These are phyloP conservation scores for Podotricha telesiphe DNA, from an alignment of 2,888 invertebrate genomes.

Conservation along the genomic window DNA sequence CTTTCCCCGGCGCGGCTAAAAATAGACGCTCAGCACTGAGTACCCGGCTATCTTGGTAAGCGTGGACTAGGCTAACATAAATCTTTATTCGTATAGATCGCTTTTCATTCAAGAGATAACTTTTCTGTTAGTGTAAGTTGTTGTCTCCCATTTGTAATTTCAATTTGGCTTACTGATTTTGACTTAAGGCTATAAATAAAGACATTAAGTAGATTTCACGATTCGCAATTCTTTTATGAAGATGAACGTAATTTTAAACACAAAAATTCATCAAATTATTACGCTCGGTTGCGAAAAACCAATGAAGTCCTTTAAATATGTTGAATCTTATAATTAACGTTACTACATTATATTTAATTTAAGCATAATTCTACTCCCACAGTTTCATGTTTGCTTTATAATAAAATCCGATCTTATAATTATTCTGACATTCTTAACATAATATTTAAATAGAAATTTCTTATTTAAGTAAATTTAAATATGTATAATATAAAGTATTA, in stretches of 20 bases:
- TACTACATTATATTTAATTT: slow-evolving; percentile 17
- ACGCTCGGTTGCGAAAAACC: background rate
- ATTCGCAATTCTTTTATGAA: background rate
- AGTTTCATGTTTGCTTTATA: slow-evolving; percentile 19
- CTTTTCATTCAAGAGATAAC: slow-evolving; percentile 38
- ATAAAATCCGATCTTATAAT: slow-evolving; percentile 17
- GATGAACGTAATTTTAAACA: background rate
- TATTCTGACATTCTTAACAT: slow-evolving; percentile 6
- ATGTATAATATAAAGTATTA: too few species aligned
- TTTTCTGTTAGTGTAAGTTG: slow-evolving; percentile 7
- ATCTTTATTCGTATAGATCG: slow-evolving; percentile 39
- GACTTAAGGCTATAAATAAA: background rate
- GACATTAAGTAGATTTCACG: background rate
- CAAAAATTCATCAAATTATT: background rate
- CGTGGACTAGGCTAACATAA: slow-evolving; percentile 45
- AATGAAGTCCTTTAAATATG: slow-evolving; percentile 7
- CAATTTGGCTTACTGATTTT: background rate
- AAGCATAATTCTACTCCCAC: slow-evolving; percentile 17
- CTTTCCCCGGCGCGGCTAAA: slow-evolving; percentile 77
- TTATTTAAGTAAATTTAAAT: too few species aligned
- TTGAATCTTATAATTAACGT: slow-evolving; percentile 13
- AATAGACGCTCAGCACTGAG: slow-evolving; percentile 76
- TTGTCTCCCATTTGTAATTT: background rate
- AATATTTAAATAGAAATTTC: slow-evolving; percentile 6
- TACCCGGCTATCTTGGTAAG: slow-evolving; percentile 58